Percentiles rank a stretch among this genome's conserved stretches.
phyloP scores from a whole-genome alignment of 2,888 invertebrate species.

The Aromia moschata region DNA sequence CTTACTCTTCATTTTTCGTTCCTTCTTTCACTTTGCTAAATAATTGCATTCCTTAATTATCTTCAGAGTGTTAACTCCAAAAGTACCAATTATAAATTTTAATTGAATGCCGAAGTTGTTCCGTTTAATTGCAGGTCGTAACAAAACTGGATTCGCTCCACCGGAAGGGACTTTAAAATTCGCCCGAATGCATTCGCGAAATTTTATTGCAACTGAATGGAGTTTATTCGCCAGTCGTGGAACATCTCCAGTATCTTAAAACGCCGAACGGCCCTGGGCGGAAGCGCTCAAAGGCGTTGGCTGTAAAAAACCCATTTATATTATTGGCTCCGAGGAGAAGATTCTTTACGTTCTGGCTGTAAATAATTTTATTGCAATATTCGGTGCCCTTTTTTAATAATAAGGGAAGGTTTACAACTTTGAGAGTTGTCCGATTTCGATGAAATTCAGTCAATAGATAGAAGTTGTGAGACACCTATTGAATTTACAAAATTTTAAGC shows the following conservation, averaged over 20 bases:
- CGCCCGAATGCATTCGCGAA: background rate
- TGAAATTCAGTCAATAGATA: too few species aligned
- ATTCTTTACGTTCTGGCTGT: background rate
- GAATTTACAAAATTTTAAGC: too few species aligned
- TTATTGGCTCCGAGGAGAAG: background rate
- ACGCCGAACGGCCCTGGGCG: background rate
- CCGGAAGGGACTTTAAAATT: background rate
- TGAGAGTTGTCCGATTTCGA: too few species aligned
- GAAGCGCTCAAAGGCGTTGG: background rate
- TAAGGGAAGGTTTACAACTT: too few species aligned
- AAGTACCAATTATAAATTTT: too few species aligned
- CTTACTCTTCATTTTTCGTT: too few species aligned
- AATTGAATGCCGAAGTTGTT: too few species aligned
- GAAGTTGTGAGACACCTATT: too few species aligned
- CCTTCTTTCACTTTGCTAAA: too few species aligned
- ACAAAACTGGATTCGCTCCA: background rate
- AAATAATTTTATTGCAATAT: background rate
- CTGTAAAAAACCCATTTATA: background rate
- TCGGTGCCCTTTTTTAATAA: background rate
- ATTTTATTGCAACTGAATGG: background rate
- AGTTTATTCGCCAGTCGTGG: background rate
- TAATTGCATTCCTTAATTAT: too few species aligned
- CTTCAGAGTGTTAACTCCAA: too few species aligned
- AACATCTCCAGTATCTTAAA: background rate
- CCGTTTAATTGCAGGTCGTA: background rate